Percentiles rank a stretch among this genome's conserved stretches.
Evolutionary conservation across 1,140 invertebrate genomes (phyloP).

Genomic region (Mizuhopecten yessoensis): DNA sequence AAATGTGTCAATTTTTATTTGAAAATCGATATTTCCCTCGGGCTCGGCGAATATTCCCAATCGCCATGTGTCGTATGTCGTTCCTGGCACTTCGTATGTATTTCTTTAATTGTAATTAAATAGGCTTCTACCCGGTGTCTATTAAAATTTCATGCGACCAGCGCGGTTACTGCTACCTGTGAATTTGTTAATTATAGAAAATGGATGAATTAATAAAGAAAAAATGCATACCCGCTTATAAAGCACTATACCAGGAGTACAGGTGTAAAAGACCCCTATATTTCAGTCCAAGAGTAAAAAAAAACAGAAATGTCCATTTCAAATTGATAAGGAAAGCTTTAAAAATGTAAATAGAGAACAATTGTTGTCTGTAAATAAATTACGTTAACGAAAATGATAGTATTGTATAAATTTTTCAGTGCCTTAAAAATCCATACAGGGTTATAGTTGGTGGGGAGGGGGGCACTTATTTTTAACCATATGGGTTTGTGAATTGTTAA

Average conservation of each 20-base stretch:
- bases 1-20: constrained; percentile 30
- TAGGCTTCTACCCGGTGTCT: not conserved
- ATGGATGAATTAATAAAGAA: no score
- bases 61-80: not conserved
- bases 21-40: not conserved
- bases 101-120: constrained; percentile 8
- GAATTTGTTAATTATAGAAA: no score
- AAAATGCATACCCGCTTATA: not conserved
- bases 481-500: not conserved
- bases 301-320: not conserved
- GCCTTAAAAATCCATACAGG: no score
- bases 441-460: no score
- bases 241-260: no score
- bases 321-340: not conserved
- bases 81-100: not conserved
- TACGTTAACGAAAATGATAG: no score
- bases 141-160: not conserved
- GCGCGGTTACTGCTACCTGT: not conserved
- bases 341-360: not conserved
- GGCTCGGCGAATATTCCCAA: not conserved
- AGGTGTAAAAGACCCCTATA: not conserved
- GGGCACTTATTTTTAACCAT: not conserved
- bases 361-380: no score
- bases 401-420: not conserved
- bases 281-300: no score